Percentiles rank a stretch among this genome's conserved stretches.
Evolutionary conservation across 1,140 invertebrate species (phyloP).

Genomic region (Drosophila sulfurigaster): DNA sequence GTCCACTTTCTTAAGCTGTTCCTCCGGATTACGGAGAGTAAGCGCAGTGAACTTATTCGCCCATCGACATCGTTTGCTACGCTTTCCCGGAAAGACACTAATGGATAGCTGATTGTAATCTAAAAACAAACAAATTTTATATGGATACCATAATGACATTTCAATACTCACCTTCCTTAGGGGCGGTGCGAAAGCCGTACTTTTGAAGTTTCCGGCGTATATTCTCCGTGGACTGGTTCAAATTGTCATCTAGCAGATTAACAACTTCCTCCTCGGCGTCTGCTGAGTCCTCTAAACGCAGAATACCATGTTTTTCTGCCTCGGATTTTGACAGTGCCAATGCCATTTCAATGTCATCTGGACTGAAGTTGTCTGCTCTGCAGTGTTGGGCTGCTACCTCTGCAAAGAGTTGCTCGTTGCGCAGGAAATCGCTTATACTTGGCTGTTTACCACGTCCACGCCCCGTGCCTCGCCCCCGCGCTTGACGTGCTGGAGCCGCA

Average conservation of each 20-base stretch:
- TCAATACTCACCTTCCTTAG: slow-evolving; percentile 58
- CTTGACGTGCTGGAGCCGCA: not conserved
- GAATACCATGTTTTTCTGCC: slow-evolving; percentile 54
- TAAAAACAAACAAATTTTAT: slow-evolving; percentile 7
- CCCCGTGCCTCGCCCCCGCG: not conserved
- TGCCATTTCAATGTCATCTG: slow-evolving; percentile 80
- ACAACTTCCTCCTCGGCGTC: slow-evolving; percentile 53
- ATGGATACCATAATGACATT: not conserved
- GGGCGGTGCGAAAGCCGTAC: slow-evolving; percentile 73
- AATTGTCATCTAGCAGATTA: slow-evolving; percentile 37
- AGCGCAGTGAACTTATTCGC: slow-evolving; percentile 78
- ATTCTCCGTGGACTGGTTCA: slow-evolving; percentile 39
- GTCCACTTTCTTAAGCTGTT: slow-evolving; percentile 64
- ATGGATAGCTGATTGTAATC: slow-evolving; percentile 62
- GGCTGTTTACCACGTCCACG: slow-evolving; percentile 59
- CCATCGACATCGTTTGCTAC: slow-evolving; percentile 62
- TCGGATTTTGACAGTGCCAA: slow-evolving; percentile 79
- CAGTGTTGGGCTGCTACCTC: slow-evolving; percentile 79
- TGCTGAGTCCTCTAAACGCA: slow-evolving; percentile 21
- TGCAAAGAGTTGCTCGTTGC: slow-evolving; percentile 77
- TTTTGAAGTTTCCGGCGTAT: slow-evolving; percentile 64
- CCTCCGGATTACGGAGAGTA: slow-evolving; percentile 61
- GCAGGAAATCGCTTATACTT: slow-evolving; percentile 72
- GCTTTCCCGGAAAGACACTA: slow-evolving; percentile 41
- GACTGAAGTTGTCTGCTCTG: slow-evolving; percentile 73